phyloP scores from a whole-genome alignment of 2,888 invertebrate species.

The Dicyrtoma fusca region DNA sequence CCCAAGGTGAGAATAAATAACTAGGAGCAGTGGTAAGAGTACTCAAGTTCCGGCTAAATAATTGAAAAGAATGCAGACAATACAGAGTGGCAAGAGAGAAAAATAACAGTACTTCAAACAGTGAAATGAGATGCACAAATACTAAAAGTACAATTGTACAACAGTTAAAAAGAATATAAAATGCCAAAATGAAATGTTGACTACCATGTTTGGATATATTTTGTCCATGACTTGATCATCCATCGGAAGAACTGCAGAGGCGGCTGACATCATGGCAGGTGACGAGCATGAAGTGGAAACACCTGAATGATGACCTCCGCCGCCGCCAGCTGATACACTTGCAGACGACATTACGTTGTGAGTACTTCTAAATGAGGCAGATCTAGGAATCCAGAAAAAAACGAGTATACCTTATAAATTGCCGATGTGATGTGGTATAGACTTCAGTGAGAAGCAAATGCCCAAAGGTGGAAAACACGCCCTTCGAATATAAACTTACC shows the following conservation, averaged over 20 bases:
- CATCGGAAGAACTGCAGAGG: conserved; percentile 36
- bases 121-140: not conserved
- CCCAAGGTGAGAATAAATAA: too few relatives aligned
- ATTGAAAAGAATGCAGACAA: too few relatives aligned
- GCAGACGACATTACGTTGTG: conserved; percentile 41
- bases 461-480: too few relatives aligned
- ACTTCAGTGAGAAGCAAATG: not conserved
- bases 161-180: too few relatives aligned
- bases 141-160: too few relatives aligned
- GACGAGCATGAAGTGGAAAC: conserved; percentile 47
- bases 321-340: conserved; percentile 30
- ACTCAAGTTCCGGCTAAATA: too few relatives aligned
- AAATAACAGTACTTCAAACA: not conserved
- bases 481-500: too few relatives aligned
- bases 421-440: too few relatives aligned
- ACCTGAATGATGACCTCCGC: conserved; percentile 43
- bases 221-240: conserved; percentile 36
- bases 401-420: not conserved
- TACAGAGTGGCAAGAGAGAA: not conserved
- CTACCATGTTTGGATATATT: conserved; percentile 38
- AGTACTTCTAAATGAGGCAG: conserved; percentile 42
- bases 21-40: too few relatives aligned
- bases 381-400: conserved; percentile 24
- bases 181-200: too few relatives aligned
- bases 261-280: conserved; percentile 43